Evolutionary conservation across 2,797 vertebrate species (phyloP).

Genomic region (Okamejei kenojei): DNA sequence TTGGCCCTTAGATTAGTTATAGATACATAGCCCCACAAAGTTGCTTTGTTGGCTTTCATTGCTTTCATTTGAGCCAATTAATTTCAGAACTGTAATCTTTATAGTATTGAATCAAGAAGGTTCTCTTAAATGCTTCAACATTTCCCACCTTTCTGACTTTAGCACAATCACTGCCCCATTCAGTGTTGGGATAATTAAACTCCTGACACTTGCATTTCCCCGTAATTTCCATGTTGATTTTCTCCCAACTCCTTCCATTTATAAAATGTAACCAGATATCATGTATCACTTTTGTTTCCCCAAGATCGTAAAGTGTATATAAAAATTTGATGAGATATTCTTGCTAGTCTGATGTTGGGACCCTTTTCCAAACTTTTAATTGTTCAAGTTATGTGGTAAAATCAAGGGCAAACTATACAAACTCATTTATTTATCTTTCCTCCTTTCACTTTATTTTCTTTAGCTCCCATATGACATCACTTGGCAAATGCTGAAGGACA

Average conservation of each 20-base stretch:
- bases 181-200: not conserved
- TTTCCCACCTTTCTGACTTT: not conserved
- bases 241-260: not conserved
- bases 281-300: not conserved
- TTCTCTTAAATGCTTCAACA: not conserved
- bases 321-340: no score
- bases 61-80: not conserved
- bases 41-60: not conserved
- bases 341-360: not conserved
- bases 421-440: not conserved
- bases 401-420: not conserved
- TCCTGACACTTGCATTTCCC: not conserved
- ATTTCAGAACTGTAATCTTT: not conserved
- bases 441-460: constrained; percentile 39
- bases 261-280: not conserved
- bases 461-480: constrained; percentile 96
- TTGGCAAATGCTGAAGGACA: constrained; percentile 98
- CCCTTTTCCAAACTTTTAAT: not conserved
- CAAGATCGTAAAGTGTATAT: not conserved
- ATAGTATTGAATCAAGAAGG: not conserved
- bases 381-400: not conserved
- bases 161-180: not conserved
- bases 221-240: not conserved
- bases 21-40: no score
- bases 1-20: no score